A percentile compares a stretch with the other conserved stretches of the same genome.
Evolutionary conservation across 1,140 invertebrate genomes (phyloP).

Genomic region (Ceratina australensis): DNA sequence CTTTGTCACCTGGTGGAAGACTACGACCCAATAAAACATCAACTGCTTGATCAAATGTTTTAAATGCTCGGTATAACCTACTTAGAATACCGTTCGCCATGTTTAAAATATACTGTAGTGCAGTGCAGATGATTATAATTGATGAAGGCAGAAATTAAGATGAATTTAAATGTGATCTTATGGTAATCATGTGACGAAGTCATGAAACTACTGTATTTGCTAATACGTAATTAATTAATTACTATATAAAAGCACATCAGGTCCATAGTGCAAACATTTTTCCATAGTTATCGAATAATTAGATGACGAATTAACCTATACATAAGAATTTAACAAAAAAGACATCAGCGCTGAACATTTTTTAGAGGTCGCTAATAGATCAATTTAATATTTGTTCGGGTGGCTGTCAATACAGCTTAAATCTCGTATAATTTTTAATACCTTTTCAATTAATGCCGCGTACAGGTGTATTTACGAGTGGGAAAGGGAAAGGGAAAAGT

Average conservation of each 20-base stretch:
- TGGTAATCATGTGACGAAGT: too few species aligned
- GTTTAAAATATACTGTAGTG: conserved; percentile 16
- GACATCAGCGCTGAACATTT: too few species aligned
- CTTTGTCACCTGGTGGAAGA: conserved; percentile 76
- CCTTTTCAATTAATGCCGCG: conserved; percentile 6
- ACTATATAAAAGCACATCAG: too few species aligned
- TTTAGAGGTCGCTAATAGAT: conserved; percentile 17
- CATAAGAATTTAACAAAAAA: too few species aligned
- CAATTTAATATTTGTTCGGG: background rate
- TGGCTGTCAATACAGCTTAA: background rate
- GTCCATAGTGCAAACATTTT: too few species aligned
- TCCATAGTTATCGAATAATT: too few species aligned
- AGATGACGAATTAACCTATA: too few species aligned
- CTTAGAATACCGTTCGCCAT: conserved; percentile 69
- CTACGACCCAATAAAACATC: conserved; percentile 67
- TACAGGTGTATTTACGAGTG: conserved; percentile 14
- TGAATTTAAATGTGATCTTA: background rate
- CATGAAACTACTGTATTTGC: too few species aligned
- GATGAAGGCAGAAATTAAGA: background rate
- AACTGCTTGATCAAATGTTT: conserved; percentile 71
- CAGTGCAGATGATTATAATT: background rate
- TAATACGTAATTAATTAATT: too few species aligned
- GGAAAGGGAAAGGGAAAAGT: conserved; percentile 47
- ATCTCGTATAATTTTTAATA: background rate
- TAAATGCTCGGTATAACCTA: conserved; percentile 66